phyloP scores from a whole-genome alignment of 92 coral and sea anemone species.

The Diadumene lineata region DNA sequence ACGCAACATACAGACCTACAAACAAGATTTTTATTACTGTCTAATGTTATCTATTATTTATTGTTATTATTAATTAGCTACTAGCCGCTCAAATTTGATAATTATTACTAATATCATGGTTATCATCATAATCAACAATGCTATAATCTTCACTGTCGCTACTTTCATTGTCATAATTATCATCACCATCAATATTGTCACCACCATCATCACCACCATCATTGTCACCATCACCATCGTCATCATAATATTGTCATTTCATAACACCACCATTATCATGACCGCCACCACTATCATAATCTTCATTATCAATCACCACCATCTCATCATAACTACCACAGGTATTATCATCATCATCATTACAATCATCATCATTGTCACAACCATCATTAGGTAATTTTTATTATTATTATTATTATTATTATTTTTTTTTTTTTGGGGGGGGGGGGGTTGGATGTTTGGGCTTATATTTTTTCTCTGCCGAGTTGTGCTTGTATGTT shows the following conservation, averaged over 20 bases:
- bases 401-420: no score
- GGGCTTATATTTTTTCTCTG: no score
- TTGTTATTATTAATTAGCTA: no score
- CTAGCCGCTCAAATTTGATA: no score
- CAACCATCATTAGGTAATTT: not conserved
- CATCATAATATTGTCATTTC: not conserved
- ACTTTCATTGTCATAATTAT: not conserved
- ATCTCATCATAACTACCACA: not conserved
- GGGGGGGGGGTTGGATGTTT: no score
- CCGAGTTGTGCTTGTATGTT: no score
- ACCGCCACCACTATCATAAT: not conserved
- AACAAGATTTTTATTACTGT: no score
- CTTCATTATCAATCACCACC: not conserved
- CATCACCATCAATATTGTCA: not conserved
- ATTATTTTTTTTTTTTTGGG: no score
- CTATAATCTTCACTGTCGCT: not conserved
- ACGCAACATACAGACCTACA: constrained; percentile 82
- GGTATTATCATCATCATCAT: not conserved
- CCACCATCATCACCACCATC: not conserved
- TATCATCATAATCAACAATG: not conserved
- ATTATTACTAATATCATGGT: not conserved
- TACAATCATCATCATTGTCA: not conserved
- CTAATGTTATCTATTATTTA: no score
- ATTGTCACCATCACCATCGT: not conserved
- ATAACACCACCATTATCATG: not conserved